Evolutionary conservation across 2,888 invertebrate genomes (phyloP).

Genomic region (Apocheima hispidaria): DNA sequence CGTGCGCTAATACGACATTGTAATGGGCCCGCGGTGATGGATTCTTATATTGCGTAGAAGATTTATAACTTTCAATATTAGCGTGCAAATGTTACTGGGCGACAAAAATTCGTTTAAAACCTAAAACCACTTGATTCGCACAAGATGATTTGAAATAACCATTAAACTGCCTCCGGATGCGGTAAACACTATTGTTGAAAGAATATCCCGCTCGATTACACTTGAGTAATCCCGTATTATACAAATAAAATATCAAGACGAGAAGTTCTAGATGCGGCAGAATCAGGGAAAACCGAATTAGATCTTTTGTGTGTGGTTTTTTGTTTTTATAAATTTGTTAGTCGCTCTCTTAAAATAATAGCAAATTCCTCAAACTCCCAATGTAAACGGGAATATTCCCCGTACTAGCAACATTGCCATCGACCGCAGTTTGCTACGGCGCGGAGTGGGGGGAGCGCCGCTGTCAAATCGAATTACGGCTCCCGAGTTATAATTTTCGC

Average conservation of each 20-base stretch:
- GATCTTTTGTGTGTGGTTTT: no score
- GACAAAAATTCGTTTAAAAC: not conserved
- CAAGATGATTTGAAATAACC: no score
- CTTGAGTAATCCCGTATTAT: no score
- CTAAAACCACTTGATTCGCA: not conserved
- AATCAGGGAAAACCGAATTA: no score
- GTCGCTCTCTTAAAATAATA: not conserved
- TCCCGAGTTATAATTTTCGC: constrained; percentile 63
- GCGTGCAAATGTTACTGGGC: not conserved
- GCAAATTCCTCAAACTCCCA: constrained; percentile 46
- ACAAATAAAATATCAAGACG: no score
- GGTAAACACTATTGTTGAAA: no score
- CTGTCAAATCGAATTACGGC: constrained; percentile 76
- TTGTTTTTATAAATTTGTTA: no score
- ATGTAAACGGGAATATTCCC: constrained; percentile 46
- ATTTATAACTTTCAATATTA: not conserved
- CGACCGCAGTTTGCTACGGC: constrained; percentile 69
- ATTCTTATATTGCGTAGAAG: constrained; percentile 27
- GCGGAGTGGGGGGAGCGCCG: constrained; percentile 63
- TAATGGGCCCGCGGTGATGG: constrained; percentile 20
- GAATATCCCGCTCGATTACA: no score
- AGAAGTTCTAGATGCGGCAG: no score
- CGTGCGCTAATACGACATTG: constrained; percentile 12
- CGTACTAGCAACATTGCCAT: constrained; percentile 68
- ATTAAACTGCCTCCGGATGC: no score